Evolutionary conservation across 2,888 invertebrate species (phyloP).

Genomic region (Chorisops tibialis): DNA sequence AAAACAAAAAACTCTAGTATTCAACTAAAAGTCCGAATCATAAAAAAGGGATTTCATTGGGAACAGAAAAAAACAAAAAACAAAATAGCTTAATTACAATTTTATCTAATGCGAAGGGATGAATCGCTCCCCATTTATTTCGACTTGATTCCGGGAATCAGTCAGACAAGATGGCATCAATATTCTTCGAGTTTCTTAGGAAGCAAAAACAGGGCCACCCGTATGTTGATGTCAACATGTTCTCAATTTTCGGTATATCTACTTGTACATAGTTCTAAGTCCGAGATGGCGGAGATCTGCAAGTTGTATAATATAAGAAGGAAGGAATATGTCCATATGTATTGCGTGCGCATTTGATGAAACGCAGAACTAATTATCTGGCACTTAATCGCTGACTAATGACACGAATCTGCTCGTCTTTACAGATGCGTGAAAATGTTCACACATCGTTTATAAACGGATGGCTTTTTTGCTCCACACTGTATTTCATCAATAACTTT

Average conservation of each 20-base stretch:
- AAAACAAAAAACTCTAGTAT: too few species aligned
- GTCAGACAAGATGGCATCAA: conserved; percentile 4
- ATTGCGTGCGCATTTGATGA: not conserved
- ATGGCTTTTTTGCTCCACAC: not conserved
- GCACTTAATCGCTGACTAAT: conserved; percentile 32
- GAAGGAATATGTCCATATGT: too few species aligned
- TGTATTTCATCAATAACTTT: too few species aligned
- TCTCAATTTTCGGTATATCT: too few species aligned
- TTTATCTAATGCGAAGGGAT: too few species aligned
- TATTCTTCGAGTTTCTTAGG: not conserved
- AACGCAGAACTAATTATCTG: conserved; percentile 28
- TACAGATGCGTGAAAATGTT: conserved; percentile 26
- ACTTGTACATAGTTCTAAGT: too few species aligned
- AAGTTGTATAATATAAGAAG: too few species aligned
- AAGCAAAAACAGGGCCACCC: not conserved
- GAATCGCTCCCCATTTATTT: too few species aligned
- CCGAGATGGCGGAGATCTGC: too few species aligned
- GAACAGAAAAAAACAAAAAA: too few species aligned
- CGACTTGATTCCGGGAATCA: not conserved
- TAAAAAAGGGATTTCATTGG: too few species aligned
- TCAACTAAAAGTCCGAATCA: not conserved
- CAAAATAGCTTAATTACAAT: too few species aligned
- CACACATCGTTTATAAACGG: conserved; percentile 28
- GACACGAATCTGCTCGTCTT: conserved; percentile 25
- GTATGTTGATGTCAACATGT: conserved; percentile 9